Evolutionary conservation across 2,113 vertebrate species (phyloP).

Genomic region (Dunckerocampus dactyliophorus): DNA sequence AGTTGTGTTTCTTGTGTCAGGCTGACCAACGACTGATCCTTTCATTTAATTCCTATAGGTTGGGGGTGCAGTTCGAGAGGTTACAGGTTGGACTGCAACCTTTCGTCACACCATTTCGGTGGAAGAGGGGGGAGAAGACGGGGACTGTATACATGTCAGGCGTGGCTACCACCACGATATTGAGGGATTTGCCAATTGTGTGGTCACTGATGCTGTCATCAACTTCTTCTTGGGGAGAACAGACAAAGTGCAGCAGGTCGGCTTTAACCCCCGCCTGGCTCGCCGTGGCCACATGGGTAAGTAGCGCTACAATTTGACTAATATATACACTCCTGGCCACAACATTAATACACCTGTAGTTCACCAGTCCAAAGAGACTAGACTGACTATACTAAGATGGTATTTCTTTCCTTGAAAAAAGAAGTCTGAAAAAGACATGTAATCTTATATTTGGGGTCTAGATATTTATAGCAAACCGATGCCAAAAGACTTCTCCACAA

Average conservation of each 20-base stretch:
- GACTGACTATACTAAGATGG: too few species aligned
- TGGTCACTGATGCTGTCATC: conserved; percentile 84
- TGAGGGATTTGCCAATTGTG: conserved; percentile 81
- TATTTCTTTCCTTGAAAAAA: too few species aligned
- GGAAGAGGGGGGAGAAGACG: conserved; percentile 76
- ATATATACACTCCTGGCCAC: background rate
- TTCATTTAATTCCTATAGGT: conserved; percentile 66
- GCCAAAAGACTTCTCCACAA: too few species aligned
- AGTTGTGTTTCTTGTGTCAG: background rate
- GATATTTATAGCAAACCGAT: too few species aligned
- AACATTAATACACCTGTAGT: background rate
- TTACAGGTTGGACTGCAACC: conserved; percentile 78
- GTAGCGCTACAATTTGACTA: conserved; percentile 16
- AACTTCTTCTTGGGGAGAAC: conserved; percentile 91
- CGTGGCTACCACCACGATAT: conserved; percentile 80
- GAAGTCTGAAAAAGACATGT: too few species aligned
- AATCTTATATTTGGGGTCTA: too few species aligned
- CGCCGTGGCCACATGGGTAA: conserved; percentile 82
- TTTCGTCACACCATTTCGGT: conserved; percentile 81
- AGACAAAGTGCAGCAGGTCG: conserved; percentile 79
- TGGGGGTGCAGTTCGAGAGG: conserved; percentile 85
- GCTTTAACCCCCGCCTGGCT: conserved; percentile 82
- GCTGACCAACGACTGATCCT: too few species aligned
- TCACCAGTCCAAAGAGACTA: too few species aligned
- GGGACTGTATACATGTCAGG: conserved; percentile 78